Conservation (phyloP, 1,140 invertebrate species). For the Scylla paramamosain region DNA sequence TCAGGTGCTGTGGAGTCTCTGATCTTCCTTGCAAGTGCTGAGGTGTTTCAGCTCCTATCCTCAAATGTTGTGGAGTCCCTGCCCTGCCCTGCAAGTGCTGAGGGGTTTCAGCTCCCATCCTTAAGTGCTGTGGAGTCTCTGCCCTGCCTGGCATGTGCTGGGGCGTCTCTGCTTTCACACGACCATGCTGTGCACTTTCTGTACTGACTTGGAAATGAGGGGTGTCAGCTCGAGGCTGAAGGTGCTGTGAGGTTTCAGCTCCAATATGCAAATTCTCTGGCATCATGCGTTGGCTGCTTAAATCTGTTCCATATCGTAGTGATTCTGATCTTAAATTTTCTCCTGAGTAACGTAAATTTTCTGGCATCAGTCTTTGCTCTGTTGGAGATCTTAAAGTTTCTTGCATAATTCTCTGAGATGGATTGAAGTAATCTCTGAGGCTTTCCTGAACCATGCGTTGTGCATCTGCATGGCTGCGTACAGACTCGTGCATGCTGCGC, state of each 20-base stretch:
- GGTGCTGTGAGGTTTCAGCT: slow-evolving; percentile 45
- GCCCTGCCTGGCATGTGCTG: slow-evolving; percentile 39
- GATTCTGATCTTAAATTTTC: slow-evolving; percentile 58
- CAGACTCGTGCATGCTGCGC: slow-evolving; percentile 66
- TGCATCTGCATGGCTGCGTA: slow-evolving; percentile 71
- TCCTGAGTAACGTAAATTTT: slow-evolving; percentile 61
- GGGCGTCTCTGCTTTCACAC: slow-evolving; percentile 43
- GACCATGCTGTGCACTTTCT: slow-evolving; percentile 45
- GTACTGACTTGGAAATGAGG: slow-evolving; percentile 28
- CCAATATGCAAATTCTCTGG: slow-evolving; percentile 63
- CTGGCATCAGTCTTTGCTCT: slow-evolving; percentile 67
- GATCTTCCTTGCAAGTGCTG: slow-evolving; percentile 37
- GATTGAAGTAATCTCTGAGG: slow-evolving; percentile 71
- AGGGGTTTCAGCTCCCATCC: slow-evolving; percentile 39
- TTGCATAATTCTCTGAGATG: slow-evolving; percentile 63
- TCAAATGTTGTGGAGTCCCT: background rate
- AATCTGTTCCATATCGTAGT: slow-evolving; percentile 68
- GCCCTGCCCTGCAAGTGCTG: slow-evolving; percentile 29
- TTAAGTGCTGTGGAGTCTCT: slow-evolving; percentile 39
- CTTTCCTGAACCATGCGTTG: slow-evolving; percentile 74
- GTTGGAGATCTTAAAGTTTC: slow-evolving; percentile 69
- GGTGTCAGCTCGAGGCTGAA: slow-evolving; percentile 1
- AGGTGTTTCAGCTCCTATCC: slow-evolving; percentile 24
- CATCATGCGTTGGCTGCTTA: slow-evolving; percentile 67
- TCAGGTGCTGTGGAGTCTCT: slow-evolving; percentile 56